Evolutionary conservation across 1,140 invertebrate genomes (phyloP).

Genomic region (Himalopsyche phryganea): DNA sequence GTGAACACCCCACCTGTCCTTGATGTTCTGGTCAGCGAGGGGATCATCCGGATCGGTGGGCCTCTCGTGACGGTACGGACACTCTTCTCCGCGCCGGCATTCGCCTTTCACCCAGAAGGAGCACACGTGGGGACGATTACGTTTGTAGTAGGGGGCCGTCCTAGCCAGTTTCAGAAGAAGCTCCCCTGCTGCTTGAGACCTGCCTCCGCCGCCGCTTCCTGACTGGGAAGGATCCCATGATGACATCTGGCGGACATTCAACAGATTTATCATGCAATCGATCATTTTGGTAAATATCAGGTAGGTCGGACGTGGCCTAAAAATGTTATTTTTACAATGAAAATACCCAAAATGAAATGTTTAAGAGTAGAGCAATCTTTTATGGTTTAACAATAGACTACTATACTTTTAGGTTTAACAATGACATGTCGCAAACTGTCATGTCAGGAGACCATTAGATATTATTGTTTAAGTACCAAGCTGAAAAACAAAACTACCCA

Average conservation of each 20-base stretch:
- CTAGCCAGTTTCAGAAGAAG: slow-evolving; percentile 91
- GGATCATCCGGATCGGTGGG: slow-evolving; percentile 99
- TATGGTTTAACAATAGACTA: too few species aligned
- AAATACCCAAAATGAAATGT: too few species aligned
- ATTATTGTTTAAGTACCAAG: too few species aligned
- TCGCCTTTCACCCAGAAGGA: slow-evolving; percentile 99
- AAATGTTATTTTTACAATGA: too few species aligned
- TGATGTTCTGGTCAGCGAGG: slow-evolving; percentile 98
- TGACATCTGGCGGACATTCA: slow-evolving; percentile 42
- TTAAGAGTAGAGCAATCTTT: too few species aligned
- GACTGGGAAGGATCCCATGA: slow-evolving; percentile 61
- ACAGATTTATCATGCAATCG: too few species aligned
- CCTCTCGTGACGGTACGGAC: slow-evolving; percentile 98
- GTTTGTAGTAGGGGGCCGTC: slow-evolving; percentile 97
- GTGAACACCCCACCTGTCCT: slow-evolving; percentile 64
- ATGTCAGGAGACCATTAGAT: too few species aligned
- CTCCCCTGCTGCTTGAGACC: slow-evolving; percentile 79
- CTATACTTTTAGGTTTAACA: too few species aligned
- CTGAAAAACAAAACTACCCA: too few species aligned
- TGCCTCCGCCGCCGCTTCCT: slow-evolving; percentile 63
- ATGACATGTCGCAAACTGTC: too few species aligned
- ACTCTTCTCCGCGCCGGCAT: slow-evolving; percentile 98
- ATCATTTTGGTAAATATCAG: too few species aligned
- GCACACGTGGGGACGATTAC: slow-evolving; percentile 98
- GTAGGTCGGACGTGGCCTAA: too few species aligned